Percentiles rank a stretch among this genome's conserved stretches.
Conservation (phyloP, 2,888 invertebrate species). For the Formica aserva region DNA sequence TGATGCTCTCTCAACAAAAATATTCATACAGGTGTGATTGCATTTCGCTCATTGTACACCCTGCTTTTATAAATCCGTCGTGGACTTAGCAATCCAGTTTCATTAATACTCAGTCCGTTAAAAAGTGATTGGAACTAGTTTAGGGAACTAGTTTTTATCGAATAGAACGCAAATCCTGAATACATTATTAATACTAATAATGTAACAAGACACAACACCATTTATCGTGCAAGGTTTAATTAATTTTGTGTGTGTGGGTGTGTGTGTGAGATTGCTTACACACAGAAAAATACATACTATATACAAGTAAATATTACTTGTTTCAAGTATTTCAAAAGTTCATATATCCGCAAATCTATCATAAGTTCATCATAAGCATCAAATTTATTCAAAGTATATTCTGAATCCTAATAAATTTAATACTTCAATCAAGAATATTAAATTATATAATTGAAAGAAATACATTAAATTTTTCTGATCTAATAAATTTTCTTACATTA, state of each 20-base stretch:
- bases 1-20: constrained; percentile 18
- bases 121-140: background rate
- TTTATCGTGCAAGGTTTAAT: background rate
- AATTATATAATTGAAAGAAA: too few relatives aligned
- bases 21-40: constrained; percentile 27
- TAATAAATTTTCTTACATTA: too few relatives aligned
- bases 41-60: background rate
- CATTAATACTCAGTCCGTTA: background rate
- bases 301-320: too few relatives aligned
- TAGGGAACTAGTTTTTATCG: background rate
- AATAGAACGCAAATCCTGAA: background rate
- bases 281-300: too few relatives aligned
- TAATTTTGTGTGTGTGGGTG: background rate
- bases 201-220: background rate
- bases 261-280: background rate
- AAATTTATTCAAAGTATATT: too few relatives aligned
- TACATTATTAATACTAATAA: background rate
- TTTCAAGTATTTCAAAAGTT: too few relatives aligned
- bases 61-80: constrained; percentile 1
- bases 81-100: background rate
- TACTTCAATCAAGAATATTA: too few relatives aligned
- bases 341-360: too few relatives aligned
- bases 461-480: too few relatives aligned
- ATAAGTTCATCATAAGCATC: too few relatives aligned
- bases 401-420: too few relatives aligned